Evolutionary conservation across 2,888 invertebrate species (phyloP).

Genomic region (Ochropleura plecta): DNA sequence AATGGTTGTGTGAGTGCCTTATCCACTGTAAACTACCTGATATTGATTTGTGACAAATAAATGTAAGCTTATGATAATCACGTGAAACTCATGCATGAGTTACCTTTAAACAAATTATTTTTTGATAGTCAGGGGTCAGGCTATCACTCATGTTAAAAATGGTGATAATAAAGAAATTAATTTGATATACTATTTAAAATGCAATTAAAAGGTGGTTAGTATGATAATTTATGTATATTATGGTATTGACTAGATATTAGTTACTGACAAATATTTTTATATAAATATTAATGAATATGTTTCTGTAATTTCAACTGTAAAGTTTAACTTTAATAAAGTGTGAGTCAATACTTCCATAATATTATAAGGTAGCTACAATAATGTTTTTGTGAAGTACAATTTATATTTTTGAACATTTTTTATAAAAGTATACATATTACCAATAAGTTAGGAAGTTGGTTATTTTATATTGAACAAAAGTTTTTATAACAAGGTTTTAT

Average conservation of each 20-base stretch:
- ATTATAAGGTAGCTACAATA: conserved; percentile 39
- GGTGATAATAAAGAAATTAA: conserved; percentile 29
- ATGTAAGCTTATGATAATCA: conserved; percentile 71
- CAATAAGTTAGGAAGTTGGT: conserved; percentile 24
- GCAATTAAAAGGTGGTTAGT: conserved; percentile 18
- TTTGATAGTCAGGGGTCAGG: conserved; percentile 47
- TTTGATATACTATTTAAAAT: conserved; percentile 36
- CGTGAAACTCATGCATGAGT: conserved; percentile 55
- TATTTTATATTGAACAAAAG: conserved; percentile 16
- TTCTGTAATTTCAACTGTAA: conserved; percentile 15
- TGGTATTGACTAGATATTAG: conserved; percentile 17
- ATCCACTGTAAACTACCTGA: conserved; percentile 37
- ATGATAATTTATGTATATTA: conserved; percentile 17
- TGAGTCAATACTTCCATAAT: neutral
- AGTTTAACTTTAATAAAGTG: conserved; percentile 18
- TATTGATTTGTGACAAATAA: conserved; percentile 40
- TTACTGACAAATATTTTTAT: conserved; percentile 32
- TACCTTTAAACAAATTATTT: conserved; percentile 42
- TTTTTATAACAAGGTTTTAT: conserved; percentile 18
- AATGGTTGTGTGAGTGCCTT: conserved; percentile 72
- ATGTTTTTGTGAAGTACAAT: conserved; percentile 28
- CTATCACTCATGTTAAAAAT: conserved; percentile 40
- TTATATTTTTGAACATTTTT: conserved; percentile 45
- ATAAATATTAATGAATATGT: neutral
- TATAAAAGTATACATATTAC: conserved; percentile 24